These are phyloP conservation scores for Apodemia zela DNA, from an alignment of 2,888 invertebrate species.

Conservation along the genomic window DNA sequence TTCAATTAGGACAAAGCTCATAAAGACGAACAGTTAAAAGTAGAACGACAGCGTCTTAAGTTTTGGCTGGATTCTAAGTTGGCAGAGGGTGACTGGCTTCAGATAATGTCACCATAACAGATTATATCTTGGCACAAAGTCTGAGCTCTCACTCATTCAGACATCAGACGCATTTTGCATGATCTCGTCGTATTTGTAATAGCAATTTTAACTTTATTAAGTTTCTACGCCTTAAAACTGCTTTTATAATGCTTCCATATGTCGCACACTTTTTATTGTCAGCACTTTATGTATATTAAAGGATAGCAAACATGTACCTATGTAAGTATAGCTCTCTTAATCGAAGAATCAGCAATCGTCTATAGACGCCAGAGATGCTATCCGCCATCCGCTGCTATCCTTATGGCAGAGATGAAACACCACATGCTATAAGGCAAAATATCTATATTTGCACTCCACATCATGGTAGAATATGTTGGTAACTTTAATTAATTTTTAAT, in stretches of 20 bases:
- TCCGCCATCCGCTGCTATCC: no score
- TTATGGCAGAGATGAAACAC: no score
- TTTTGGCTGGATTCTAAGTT: slow-evolving; percentile 61
- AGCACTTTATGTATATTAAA: no score
- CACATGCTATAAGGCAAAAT: no score
- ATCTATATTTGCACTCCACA: no score
- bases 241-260: background rate
- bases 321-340: no score
- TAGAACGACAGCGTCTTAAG: slow-evolving; percentile 51
- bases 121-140: slow-evolving; percentile 73
- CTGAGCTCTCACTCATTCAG: slow-evolving; percentile 48
- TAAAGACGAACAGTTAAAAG: slow-evolving; percentile 46
- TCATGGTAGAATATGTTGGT: no score
- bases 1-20: slow-evolving; percentile 30
- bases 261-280: background rate
- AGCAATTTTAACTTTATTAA: slow-evolving; percentile 21
- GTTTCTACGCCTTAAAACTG: background rate
- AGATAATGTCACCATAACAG: slow-evolving; percentile 77
- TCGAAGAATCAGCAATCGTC: no score
- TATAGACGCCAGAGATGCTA: no score
- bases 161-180: slow-evolving; percentile 53
- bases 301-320: no score
- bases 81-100: slow-evolving; percentile 55
- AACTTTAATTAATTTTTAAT: no score
- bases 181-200: slow-evolving; percentile 41